These are phyloP conservation scores for Colossoma macropomum DNA, from an alignment of 2,113 vertebrate species.

Conservation along the genomic window DNA sequence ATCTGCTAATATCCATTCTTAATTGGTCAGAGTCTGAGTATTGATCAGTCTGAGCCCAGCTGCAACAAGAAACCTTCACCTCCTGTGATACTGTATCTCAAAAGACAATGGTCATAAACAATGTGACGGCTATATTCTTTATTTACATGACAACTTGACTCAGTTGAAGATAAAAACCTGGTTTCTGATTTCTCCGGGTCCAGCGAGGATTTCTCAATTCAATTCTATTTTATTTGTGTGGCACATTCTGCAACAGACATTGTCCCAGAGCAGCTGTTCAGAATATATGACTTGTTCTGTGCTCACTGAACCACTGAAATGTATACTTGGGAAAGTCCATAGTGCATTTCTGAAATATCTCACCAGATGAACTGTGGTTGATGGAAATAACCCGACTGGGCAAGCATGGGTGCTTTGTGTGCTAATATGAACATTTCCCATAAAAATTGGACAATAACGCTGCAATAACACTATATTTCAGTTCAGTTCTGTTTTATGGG, in stretches of 20 bases:
- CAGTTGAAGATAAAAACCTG: background rate
- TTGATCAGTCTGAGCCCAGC: background rate
- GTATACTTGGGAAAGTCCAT: background rate
- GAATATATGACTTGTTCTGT: background rate
- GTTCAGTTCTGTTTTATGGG: too few species aligned
- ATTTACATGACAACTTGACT: background rate
- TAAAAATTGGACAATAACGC: too few species aligned
- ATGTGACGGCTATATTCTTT: background rate
- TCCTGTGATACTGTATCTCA: background rate
- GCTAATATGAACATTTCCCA: too few species aligned
- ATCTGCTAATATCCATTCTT: background rate
- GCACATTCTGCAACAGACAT: background rate
- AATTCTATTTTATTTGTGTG: background rate
- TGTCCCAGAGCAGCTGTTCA: background rate
- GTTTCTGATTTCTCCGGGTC: background rate
- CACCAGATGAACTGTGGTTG: conserved; percentile 2
- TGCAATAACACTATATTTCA: too few species aligned
- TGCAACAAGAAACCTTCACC: background rate
- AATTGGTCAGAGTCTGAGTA: background rate
- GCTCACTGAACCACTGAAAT: background rate
- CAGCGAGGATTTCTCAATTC: background rate
- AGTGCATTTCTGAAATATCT: background rate
- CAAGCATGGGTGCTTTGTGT: background rate
- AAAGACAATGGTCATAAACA: background rate
- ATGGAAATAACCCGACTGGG: background rate